Conservation (phyloP, 1,140 invertebrate species). For the Heliothis subflexa region DNA sequence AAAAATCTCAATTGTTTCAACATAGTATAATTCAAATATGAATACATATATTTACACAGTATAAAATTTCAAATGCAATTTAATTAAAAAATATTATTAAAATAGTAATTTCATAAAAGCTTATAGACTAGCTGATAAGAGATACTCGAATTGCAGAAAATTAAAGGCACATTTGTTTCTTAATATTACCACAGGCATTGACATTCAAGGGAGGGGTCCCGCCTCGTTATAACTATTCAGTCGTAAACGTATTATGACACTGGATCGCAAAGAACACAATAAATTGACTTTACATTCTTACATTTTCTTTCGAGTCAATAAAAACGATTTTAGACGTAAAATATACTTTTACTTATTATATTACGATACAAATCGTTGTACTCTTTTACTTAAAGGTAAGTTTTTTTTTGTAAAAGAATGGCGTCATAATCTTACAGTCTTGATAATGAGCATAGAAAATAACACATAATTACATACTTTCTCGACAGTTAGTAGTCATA, state of each 20-base stretch:
- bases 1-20: slow-evolving; percentile 45
- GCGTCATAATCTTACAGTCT: slow-evolving; percentile 27
- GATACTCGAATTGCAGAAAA: slow-evolving; percentile 17
- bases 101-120: slow-evolving; percentile 33
- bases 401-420: background rate
- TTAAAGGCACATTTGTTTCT: slow-evolving; percentile 36
- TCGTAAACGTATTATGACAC: slow-evolving; percentile 31
- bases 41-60: slow-evolving; percentile 37
- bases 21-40: slow-evolving; percentile 39
- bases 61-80: slow-evolving; percentile 21
- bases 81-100: slow-evolving; percentile 8
- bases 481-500: too few species aligned
- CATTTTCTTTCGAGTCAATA: too few species aligned
- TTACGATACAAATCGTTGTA: background rate
- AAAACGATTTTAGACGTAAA: background rate
- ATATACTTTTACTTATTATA: background rate
- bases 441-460: slow-evolving; percentile 17
- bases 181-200: background rate
- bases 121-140: slow-evolving; percentile 42
- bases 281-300: background rate
- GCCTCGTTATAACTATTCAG: slow-evolving; percentile 15
- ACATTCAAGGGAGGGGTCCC: background rate
- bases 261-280: slow-evolving; percentile 14
- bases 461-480: background rate
- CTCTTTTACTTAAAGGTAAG: background rate